A percentile compares a stretch with the other conserved stretches of the same genome.
These are phyloP conservation scores for Drosophila niveifrons DNA, from an alignment of 2,888 invertebrate species.

Conservation along the genomic window DNA sequence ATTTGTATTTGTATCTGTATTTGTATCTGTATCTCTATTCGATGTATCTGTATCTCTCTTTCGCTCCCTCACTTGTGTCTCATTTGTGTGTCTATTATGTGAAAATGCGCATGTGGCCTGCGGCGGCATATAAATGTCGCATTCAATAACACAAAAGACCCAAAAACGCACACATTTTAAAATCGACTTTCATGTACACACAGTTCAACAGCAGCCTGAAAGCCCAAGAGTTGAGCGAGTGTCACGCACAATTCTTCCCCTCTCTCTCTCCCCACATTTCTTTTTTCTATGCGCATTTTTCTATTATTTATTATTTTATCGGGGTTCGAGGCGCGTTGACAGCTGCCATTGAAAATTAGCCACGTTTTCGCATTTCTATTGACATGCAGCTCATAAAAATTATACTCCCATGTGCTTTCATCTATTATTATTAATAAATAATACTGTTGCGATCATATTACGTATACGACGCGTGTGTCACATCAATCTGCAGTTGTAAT, in stretches of 20 bases:
- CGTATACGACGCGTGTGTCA: slow-evolving; percentile 38
- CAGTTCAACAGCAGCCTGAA: slow-evolving; percentile 26
- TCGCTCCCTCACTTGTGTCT: neutral
- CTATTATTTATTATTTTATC: slow-evolving; percentile 75
- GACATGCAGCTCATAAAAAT: slow-evolving; percentile 42
- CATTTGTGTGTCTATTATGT: slow-evolving; percentile 64
- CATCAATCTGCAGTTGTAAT: neutral
- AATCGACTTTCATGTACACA: slow-evolving; percentile 51
- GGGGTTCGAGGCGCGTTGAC: slow-evolving; percentile 47
- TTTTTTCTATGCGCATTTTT: slow-evolving; percentile 77
- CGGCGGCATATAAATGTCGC: slow-evolving; percentile 69
- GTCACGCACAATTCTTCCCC: slow-evolving; percentile 66
- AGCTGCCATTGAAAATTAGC: slow-evolving; percentile 79
- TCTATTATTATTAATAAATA: slow-evolving; percentile 32
- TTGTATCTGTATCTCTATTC: slow-evolving; percentile 33
- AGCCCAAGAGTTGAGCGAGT: slow-evolving; percentile 54
- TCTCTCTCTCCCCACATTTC: neutral
- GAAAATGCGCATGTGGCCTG: slow-evolving; percentile 74
- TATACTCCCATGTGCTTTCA: slow-evolving; percentile 28
- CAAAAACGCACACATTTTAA: slow-evolving; percentile 53
- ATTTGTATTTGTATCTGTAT: slow-evolving; percentile 29
- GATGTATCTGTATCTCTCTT: neutral
- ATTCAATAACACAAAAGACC: slow-evolving; percentile 71
- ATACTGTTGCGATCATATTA: slow-evolving; percentile 29
- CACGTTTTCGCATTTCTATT: slow-evolving; percentile 64